These are phyloP conservation scores for Coregonus ussuriensis DNA, from an alignment of 2,797 vertebrate genomes.

Conservation along the genomic window DNA sequence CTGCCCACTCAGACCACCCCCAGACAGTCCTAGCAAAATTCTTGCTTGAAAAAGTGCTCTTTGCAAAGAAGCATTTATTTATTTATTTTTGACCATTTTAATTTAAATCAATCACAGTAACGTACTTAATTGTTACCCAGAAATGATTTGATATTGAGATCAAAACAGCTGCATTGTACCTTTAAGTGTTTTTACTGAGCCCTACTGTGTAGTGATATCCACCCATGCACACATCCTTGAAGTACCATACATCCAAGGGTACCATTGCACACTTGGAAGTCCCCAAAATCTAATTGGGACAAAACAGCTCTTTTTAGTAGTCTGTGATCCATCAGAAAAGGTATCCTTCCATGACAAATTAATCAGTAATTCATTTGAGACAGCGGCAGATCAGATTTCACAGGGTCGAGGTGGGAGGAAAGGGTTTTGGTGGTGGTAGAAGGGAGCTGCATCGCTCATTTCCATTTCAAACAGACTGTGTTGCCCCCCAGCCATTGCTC, in stretches of 20 bases:
- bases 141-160: no score
- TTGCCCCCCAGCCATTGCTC: conserved; percentile 70
- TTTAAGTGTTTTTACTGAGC: conserved; percentile 51
- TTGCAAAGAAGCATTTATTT: no score
- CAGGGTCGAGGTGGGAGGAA: conserved; percentile 45
- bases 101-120: no score
- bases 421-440: conserved; percentile 46
- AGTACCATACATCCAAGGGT: neutral
- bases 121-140: no score
- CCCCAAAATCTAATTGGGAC: conserved; percentile 2
- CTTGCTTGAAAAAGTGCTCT: no score
- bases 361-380: conserved; percentile 54
- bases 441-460: conserved; percentile 71
- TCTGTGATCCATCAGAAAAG: conserved; percentile 47
- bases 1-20: no score
- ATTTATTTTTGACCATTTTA: no score
- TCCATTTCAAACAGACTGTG: conserved; percentile 75
- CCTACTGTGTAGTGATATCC: neutral
- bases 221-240: neutral
- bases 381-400: conserved; percentile 36
- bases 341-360: conserved; percentile 35
- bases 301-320: conserved; percentile 36
- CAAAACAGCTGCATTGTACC: neutral
- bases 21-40: no score
- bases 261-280: conserved; percentile 22